phyloP scores from a whole-genome alignment of 2,888 invertebrate genomes.

The Noctua fimbriata region DNA sequence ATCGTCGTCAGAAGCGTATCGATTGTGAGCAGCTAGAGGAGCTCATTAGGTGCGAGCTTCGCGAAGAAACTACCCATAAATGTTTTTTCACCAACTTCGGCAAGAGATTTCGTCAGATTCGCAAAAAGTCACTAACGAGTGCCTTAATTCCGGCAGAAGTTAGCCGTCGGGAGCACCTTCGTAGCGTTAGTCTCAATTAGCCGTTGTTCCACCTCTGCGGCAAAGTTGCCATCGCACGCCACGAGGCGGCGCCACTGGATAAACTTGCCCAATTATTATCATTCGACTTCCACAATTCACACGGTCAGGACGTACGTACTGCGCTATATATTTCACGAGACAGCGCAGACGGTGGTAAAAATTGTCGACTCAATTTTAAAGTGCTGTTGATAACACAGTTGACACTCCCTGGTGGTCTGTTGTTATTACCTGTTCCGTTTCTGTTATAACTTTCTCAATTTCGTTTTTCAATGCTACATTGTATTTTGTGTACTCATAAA shows the following conservation, averaged over 20 bases:
- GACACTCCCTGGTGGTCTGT: slow-evolving; percentile 46
- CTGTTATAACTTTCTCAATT: slow-evolving; percentile 60
- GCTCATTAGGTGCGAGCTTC: slow-evolving; percentile 68
- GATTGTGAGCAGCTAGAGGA: slow-evolving; percentile 48
- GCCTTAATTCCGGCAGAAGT: slow-evolving; percentile 84
- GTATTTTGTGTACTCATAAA: slow-evolving; percentile 40
- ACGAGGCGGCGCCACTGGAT: slow-evolving; percentile 69
- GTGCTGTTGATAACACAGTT: slow-evolving; percentile 52
- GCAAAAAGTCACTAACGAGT: slow-evolving; percentile 87
- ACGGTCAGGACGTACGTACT: slow-evolving; percentile 39
- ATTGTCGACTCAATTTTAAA: slow-evolving; percentile 61
- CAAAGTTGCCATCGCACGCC: slow-evolving; percentile 61
- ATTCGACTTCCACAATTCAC: slow-evolving; percentile 70
- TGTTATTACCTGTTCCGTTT: slow-evolving; percentile 50
- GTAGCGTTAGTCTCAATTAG: slow-evolving; percentile 81
- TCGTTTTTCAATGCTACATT: slow-evolving; percentile 34
- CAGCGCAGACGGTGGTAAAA: slow-evolving; percentile 37
- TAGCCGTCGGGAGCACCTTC: slow-evolving; percentile 75
- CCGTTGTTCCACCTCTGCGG: slow-evolving; percentile 72
- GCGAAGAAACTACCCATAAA: slow-evolving; percentile 76
- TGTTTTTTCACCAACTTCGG: slow-evolving; percentile 80
- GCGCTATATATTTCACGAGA: slow-evolving; percentile 42
- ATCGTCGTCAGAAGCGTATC: slow-evolving; percentile 48
- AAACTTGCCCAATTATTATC: slow-evolving; percentile 82
- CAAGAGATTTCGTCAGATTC: slow-evolving; percentile 82